Evolutionary conservation across 2,113 vertebrate species (phyloP).

Genomic region (Charadrius vociferus): DNA sequence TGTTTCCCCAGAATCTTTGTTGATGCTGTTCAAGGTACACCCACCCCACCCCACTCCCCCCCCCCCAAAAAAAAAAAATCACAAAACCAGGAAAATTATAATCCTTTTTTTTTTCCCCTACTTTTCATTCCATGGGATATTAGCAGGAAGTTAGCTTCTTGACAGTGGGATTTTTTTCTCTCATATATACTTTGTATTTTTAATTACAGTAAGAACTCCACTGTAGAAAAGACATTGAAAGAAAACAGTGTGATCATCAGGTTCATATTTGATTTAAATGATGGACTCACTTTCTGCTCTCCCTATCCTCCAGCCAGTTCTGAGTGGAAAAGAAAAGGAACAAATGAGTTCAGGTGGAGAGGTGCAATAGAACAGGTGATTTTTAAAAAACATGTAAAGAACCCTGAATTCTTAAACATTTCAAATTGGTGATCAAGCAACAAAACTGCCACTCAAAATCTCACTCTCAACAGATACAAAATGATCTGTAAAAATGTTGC

Average conservation of each 20-base stretch:
- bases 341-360: neutral
- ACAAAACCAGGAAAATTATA: neutral
- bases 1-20: neutral
- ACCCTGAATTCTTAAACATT: neutral
- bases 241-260: constrained; percentile 7
- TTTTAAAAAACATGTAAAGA: neutral
- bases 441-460: constrained; percentile 7
- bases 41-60: accelerated
- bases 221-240: neutral
- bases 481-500: constrained; percentile 1
- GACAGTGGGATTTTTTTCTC: neutral
- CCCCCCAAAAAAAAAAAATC: neutral
- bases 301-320: neutral
- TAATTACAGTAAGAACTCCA: neutral
- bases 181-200: neutral
- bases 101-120: neutral
- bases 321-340: neutral
- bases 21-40: neutral
- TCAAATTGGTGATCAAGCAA: neutral
- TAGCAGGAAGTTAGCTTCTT: neutral
- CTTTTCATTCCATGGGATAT: neutral
- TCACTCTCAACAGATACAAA: constrained; percentile 17
- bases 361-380: neutral
- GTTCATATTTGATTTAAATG: neutral
- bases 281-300: neutral